These are phyloP conservation scores for Plagiodera versicolora DNA, from an alignment of 2,888 invertebrate genomes.

Conservation along the genomic window DNA sequence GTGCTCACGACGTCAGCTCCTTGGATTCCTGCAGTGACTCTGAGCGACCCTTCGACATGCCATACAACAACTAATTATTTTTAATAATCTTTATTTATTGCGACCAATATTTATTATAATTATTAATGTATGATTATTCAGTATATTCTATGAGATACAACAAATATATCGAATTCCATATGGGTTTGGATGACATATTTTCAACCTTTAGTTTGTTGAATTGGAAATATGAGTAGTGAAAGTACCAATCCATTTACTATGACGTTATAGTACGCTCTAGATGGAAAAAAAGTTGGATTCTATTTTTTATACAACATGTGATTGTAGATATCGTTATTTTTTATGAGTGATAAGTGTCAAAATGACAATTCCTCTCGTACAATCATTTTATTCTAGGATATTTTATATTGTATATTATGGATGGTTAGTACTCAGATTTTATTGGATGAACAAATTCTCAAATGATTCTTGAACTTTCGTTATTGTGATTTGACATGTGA, in stretches of 20 bases:
- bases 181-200: background rate
- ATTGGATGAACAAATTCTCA: conserved; percentile 11
- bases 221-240: too few relatives aligned
- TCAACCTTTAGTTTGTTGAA: too few relatives aligned
- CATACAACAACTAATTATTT: conserved; percentile 32
- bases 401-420: conserved; percentile 42
- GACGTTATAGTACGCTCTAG: background rate
- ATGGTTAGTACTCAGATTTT: conserved; percentile 23
- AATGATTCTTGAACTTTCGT: conserved; percentile 14
- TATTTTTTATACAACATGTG: background rate
- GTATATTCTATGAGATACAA: background rate
- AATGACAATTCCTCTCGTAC: conserved; percentile 31
- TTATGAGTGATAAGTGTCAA: background rate
- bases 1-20: conserved; percentile 33
- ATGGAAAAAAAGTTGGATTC: background rate
- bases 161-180: background rate
- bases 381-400: conserved; percentile 42
- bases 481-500: conserved; percentile 32
- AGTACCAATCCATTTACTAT: background rate
- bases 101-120: conserved; percentile 17
- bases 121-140: conserved; percentile 7
- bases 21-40: conserved; percentile 35
- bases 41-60: conserved; percentile 34
- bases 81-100: conserved; percentile 18
- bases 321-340: background rate